Evolutionary conservation across 2,888 invertebrate genomes (phyloP).

Genomic region (Drosophila anceps): DNA sequence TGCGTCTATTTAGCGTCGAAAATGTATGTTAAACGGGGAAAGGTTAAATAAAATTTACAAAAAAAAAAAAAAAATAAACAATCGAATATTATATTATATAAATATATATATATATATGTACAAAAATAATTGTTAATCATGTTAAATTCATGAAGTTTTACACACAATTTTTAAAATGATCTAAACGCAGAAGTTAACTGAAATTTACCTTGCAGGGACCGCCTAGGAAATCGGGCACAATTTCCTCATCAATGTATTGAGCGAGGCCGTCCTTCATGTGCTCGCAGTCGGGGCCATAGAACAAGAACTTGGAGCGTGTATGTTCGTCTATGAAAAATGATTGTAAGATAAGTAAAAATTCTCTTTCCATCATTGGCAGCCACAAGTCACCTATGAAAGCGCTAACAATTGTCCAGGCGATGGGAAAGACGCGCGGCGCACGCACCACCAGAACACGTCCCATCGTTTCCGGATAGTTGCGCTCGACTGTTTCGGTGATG

Average conservation of each 20-base stretch:
- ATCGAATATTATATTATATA: conserved; percentile 29
- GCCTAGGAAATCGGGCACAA: conserved; percentile 97
- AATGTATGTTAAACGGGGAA: conserved; percentile 14
- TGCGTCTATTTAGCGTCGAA: conserved; percentile 67
- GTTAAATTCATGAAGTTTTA: neutral
- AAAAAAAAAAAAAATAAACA: conserved; percentile 52
- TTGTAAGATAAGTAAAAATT: neutral
- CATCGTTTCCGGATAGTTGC: conserved; percentile 98
- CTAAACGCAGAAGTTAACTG: no score
- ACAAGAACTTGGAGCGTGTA: conserved; percentile 95
- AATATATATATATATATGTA: conserved; percentile 26
- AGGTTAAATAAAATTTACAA: conserved; percentile 39
- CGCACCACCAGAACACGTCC: conserved; percentile 95
- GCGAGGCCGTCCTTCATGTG: conserved; percentile 92
- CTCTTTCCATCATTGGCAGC: rapidly evolving
- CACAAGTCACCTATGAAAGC: conserved; percentile 92
- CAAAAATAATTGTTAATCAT: conserved; percentile 13
- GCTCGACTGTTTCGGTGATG: conserved; percentile 94
- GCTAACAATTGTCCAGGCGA: conserved; percentile 97
- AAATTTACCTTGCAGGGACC: conserved; percentile 92
- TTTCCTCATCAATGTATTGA: conserved; percentile 93
- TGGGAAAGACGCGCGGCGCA: conserved; percentile 97
- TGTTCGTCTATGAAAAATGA: conserved; percentile 90
- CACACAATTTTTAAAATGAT: neutral
- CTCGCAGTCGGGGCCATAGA: conserved; percentile 94